A percentile compares a stretch with the other conserved stretches of the same genome.
phyloP scores from a whole-genome alignment of 2,113 vertebrate species.

The Pontoporia blainvillei region DNA sequence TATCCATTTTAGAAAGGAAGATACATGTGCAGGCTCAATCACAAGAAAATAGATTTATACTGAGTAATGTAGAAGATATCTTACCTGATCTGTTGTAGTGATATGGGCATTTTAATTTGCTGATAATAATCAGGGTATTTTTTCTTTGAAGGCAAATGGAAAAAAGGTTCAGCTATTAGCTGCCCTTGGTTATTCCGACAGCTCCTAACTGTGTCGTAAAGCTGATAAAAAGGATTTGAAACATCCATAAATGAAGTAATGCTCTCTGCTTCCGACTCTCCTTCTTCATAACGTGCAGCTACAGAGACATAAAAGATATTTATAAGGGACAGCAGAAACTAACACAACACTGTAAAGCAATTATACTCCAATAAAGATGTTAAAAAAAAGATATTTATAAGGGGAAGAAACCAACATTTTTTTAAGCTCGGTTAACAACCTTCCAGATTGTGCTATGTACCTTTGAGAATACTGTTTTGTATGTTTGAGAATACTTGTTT shows the following conservation, averaged over 20 bases:
- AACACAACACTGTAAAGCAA: no score
- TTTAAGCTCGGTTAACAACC: neutral
- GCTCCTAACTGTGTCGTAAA: constrained; percentile 95
- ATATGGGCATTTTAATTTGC: constrained; percentile 94
- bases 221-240: constrained; percentile 95
- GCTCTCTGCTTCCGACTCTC: constrained; percentile 96
- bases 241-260: constrained; percentile 95
- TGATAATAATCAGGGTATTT: constrained; percentile 99
- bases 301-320: constrained; percentile 50
- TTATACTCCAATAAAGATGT: no score
- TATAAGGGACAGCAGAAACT: neutral
- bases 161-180: constrained; percentile 96
- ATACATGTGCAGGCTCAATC: neutral
- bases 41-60: constrained; percentile 1
- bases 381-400: neutral
- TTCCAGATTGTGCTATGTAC: neutral
- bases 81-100: constrained; percentile 96
- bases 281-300: constrained; percentile 93
- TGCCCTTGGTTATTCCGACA: constrained; percentile 96
- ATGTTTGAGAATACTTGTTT: neutral
- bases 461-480: neutral
- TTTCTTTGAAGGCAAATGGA: constrained; percentile 96
- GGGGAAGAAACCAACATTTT: neutral
- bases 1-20: neutral
- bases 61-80: constrained; percentile 29